Base-by-base conservation (phyloP, 2,888 invertebrate species). In the Stramonita haemastoma region DNA sequence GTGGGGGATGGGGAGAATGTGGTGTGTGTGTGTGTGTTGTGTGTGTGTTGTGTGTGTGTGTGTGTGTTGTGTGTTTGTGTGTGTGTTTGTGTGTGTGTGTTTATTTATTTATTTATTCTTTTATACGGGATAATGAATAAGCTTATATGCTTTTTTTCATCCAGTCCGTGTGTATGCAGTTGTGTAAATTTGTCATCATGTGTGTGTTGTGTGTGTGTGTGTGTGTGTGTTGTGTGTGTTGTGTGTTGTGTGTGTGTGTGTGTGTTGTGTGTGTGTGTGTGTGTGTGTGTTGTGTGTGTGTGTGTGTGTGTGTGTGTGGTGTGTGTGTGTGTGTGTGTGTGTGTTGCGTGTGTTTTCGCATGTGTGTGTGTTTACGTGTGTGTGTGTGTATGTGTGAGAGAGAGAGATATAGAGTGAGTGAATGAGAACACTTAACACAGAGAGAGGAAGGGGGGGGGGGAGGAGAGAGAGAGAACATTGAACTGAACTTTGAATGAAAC, bases 341-440 rank as follows among this genome's bases (percentile, higher is more conserved):
- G 86, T 57, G 46, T 84, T n/a, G 32, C 6, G 81, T 81, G 36
- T 83, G 81, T 22, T 19, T 83, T 36, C 22, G 81, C 60, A 60
- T 86, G 60, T 86, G 85, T 66, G 32, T 86, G 60, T 86, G 60
- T 32, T 22, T n/a, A 15, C 15, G 85, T 85, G 60, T 60, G 85
- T 57, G 19, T 85, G 34, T 85, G 84, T 56, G 84, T 84, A 4
- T 84, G 84, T 46, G 84, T 84, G 22, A 19, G 17, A 34, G 34
- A 32, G 26, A 73, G 6, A 70, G 22, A 70, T 26, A 36, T 26
- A 22, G 17, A 34, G n/a, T n/a, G 26, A 77, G 26, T 6, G 13
- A n/a, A 8, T n/a, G 77, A 77, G 6, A 77, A 29, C 13, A 77
- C 13, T 0, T 2, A 77, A 29, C 22, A 60, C 22, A 22, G 0